Base-by-base conservation (phyloP, 2,888 invertebrate genomes). In the Andrena bicolor region DNA sequence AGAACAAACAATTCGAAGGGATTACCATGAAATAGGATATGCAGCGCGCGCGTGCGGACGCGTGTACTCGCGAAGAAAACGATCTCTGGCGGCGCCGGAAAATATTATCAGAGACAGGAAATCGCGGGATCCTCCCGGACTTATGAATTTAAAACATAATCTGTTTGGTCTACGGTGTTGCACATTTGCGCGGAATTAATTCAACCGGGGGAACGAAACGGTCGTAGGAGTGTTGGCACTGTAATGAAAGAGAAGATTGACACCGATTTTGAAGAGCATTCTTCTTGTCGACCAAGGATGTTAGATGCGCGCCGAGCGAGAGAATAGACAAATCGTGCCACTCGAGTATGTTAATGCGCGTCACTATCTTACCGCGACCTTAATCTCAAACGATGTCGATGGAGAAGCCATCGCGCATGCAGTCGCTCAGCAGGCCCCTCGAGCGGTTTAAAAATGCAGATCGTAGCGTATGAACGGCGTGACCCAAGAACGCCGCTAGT, bases 391-490 rank as follows among this genome's bases (percentile, higher is more conserved):
- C 76, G 83, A 68, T 64, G 69, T 69, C 76, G 75, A 35, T 60
- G 70, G 78, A 74, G 77, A 66, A 69, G 82, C 73, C 60, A 68
- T 72, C 75, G 76, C 35, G 61, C 51, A 28, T 75, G 85, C 76
- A 84, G 66, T 65, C 69, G 82, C 80, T 79, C 74, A 41, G 75
- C 70, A 41, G 53, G 23, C 10, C 66, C 32, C 66, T 85, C 74
- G 77, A 86, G 88, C 80, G 72, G 78, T 88, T 88, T 75, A 88
- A 88, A 88, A 88, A 88, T 88, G 88, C 88, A 88, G 76, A 88
- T 88, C 63, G 82, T 48, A 69, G 73, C 76, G 76, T 75, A 61
- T 69, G 26, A 4, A 30, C 13, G 66, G 73, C 61, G 64, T 78
- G 82, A 78, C 76, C 77, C 71, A 69, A 87, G 84, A 86, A 79